A percentile compares a stretch with the other conserved stretches of the same genome.
phyloP scores from a whole-genome alignment of 2,797 vertebrate species.

The Catostomus latipinnis region DNA sequence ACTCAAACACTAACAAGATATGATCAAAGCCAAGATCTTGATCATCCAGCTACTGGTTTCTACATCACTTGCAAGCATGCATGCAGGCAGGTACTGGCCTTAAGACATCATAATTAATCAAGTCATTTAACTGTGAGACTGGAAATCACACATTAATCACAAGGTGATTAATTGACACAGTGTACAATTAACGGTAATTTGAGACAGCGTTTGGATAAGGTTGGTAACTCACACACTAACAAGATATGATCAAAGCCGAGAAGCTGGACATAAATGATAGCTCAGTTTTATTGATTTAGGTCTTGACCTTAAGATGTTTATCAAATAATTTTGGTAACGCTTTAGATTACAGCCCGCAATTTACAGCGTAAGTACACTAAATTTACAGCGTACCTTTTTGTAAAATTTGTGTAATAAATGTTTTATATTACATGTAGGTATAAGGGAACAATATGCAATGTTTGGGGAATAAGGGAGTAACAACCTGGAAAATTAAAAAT shows the following conservation, averaged over 20 bases:
- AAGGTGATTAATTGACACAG: slow-evolving; percentile 28
- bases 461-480: no score
- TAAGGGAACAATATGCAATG: no score
- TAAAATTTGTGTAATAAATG: no score
- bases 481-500: no score
- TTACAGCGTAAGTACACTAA: no score
- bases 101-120: slow-evolving; percentile 34
- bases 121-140: slow-evolving; percentile 27
- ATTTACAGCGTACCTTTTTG: no score
- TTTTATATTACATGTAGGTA: no score
- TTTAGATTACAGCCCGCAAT: no score
- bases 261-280: slow-evolving; percentile 26
- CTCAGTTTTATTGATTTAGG: slow-evolving; percentile 6
- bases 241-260: slow-evolving; percentile 62
- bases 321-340: background rate
- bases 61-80: slow-evolving; percentile 6
- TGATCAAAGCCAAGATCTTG: slow-evolving; percentile 32
- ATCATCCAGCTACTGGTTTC: slow-evolving; percentile 6
- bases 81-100: background rate
- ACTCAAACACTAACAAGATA: slow-evolving; percentile 39
- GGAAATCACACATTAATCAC: slow-evolving; percentile 31
- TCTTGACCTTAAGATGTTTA: slow-evolving; percentile 27
- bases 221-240: slow-evolving; percentile 46
- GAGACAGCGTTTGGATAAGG: slow-evolving; percentile 30
- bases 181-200: slow-evolving; percentile 37